These are phyloP conservation scores for Centruroides sculpturatus DNA, from an alignment of 1,140 invertebrate genomes.

Conservation along the genomic window DNA sequence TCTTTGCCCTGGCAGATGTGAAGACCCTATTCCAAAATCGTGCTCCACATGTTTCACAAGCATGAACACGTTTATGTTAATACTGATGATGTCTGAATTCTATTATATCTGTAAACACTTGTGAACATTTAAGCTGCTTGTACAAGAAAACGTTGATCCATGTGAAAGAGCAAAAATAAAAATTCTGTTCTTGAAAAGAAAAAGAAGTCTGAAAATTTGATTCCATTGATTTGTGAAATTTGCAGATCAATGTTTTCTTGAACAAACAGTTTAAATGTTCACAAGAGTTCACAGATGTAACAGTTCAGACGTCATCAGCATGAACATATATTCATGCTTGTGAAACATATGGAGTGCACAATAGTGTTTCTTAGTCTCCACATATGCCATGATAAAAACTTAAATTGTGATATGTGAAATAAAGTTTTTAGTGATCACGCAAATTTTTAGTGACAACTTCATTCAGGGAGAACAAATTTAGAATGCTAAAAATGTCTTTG, in stretches of 20 bases:
- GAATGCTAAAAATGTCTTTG: not conserved
- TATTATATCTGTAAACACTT: constrained; percentile 20
- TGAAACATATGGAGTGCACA: constrained; percentile 28
- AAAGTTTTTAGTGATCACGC: constrained; percentile 3
- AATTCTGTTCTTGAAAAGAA: too few relatives aligned
- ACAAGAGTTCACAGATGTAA: constrained; percentile 20
- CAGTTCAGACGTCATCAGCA: constrained; percentile 26
- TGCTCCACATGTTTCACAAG: constrained; percentile 28
- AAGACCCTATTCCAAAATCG: constrained; percentile 24
- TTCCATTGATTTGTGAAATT: too few relatives aligned
- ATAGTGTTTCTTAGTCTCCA: constrained; percentile 24
- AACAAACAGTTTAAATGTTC: not conserved
- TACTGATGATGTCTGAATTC: constrained; percentile 27
- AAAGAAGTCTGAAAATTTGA: too few relatives aligned
- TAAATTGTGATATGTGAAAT: constrained; percentile 8
- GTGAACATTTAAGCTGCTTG: not conserved
- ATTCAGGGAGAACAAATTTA: not conserved
- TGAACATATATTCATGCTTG: constrained; percentile 28
- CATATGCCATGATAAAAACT: constrained; percentile 17
- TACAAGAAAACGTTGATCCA: too few relatives aligned
- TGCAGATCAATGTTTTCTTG: too few relatives aligned
- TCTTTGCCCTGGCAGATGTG: constrained; percentile 22
- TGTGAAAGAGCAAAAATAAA: too few relatives aligned
- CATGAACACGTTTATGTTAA: constrained; percentile 28
- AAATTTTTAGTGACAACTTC: constrained; percentile 7